Evolutionary conservation across 2,113 vertebrate genomes (phyloP), one percentile per base, ranked within the genome.

Genomic region (Alectura lathami): DNA sequence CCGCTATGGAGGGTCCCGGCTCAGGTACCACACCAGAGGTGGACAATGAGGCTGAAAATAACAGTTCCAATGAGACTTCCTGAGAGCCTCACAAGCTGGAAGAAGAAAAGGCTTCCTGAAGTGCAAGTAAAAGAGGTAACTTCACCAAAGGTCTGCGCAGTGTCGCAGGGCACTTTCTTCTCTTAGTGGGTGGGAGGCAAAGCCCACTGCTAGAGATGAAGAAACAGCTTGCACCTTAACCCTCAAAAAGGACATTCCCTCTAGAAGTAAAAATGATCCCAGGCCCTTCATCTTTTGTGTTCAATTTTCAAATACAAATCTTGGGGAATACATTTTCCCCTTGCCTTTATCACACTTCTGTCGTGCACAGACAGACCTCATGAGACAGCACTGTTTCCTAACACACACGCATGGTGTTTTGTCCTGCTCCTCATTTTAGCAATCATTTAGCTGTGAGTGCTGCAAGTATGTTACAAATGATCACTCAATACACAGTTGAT

Each of bases 41-140:
- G 94, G 95, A 92, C 94, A 94, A 82, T 75, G 74, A 93, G 53
- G 36, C 80, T 93, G 83, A 85, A 96, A 95, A 91, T 95, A 88
- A 95, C 91, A 94, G 88, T 62, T 96, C 83, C 63, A 92, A 74
- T 15, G 38, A 95, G 73, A 95, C 83, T 93, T 86, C 91, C 92
- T 16, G 77, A 73, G 73, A 81, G 75, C 91, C 74, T 98, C 78
- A 89, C 82, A 96, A 82, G 88, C 80, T 73, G 56, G 78, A 96
- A 95, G 86, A 96, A 97, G 87, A 97, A 95, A 79, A 90, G 89
- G 93, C 95, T 74, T 96, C 77, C 83, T 93, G 94, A 95, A 93
- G 93, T 88, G 94, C 88, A 91, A 88, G 92, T 90, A 54, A 96
- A 96, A 96, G 93, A 80, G 90, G 45, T 10, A 88, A 92, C 93